Evolutionary conservation across 2,797 vertebrate species (phyloP).

Genomic region (Pygocentrus nattereri): DNA sequence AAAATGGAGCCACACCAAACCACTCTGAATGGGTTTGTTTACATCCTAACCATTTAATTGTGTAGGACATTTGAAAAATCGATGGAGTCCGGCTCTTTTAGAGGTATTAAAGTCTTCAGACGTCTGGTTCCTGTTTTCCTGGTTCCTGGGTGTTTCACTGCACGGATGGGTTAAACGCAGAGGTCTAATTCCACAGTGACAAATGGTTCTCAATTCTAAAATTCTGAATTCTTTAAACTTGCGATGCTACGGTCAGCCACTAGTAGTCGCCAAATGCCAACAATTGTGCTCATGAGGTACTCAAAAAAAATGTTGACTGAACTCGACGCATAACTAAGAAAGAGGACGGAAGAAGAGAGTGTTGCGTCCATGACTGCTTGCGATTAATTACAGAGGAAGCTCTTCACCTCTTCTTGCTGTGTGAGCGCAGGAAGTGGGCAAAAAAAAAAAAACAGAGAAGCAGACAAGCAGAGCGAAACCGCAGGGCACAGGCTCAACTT

Average conservation of each 20-base stretch:
- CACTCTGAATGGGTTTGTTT: too few relatives aligned
- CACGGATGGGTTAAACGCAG: too few relatives aligned
- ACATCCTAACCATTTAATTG: too few relatives aligned
- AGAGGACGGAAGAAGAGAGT: conserved; percentile 20
- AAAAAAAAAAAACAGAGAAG: conserved; percentile 73
- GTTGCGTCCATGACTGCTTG: neutral
- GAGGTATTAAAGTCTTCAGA: too few relatives aligned
- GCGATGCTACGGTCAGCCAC: conserved; percentile 6
- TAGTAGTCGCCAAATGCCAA: neutral
- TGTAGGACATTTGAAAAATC: too few relatives aligned
- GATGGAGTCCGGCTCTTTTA: too few relatives aligned
- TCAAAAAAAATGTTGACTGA: neutral
- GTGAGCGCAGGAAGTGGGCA: conserved; percentile 75
- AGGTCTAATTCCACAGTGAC: too few relatives aligned
- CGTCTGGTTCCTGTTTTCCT: too few relatives aligned
- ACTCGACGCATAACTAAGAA: neutral
- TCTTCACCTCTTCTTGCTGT: conserved; percentile 39
- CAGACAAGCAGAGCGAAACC: conserved; percentile 69
- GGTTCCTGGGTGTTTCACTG: too few relatives aligned
- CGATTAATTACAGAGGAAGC: conserved; percentile 42
- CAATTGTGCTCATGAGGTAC: neutral
- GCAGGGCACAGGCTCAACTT: conserved; percentile 77
- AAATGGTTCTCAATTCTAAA: too few relatives aligned
- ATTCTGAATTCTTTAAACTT: neutral
- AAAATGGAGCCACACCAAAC: too few relatives aligned